Base-by-base conservation (phyloP, 2,113 vertebrate genomes). In the Accipiter cooperii region DNA sequence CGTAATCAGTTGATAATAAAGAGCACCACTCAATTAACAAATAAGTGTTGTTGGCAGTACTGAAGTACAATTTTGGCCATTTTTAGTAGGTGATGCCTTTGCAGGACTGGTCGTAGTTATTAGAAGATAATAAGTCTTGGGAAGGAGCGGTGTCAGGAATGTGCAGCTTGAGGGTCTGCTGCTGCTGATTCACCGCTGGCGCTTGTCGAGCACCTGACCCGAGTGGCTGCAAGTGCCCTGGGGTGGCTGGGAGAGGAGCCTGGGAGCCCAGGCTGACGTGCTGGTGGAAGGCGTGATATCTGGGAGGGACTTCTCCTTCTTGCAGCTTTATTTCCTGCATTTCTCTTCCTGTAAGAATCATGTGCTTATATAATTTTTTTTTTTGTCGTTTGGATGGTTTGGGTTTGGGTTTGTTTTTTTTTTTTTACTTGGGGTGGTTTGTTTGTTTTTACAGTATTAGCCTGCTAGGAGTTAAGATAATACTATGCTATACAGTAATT, bases 351-450 rank as follows among this genome's bases (percentile, higher is more conserved):
- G 4, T 3, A 3, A 42, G 34, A 19, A 31, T 38, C 38, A 5
- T 4, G 16, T 36, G 33, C 16, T 64, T 55, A 1, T 2, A 1
- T 0, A 13, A 4, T 14, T 24, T 21, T 0, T 38, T 38, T 18
- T 13, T 28, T 49, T 24, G 10, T 11, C 24, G 38, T 6, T 79
- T 47, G 34, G 13, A 36, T 66, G 55, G 11, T 2, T 29, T 60
- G 34, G 9, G 34, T 38, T 17, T 46, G 1, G 6, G 11, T 36
- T n/a, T 17, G 22, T 38, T 18, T 52, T 2, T 49, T 19, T 15
- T 7, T n/a, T 14, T 52, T 52, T 10, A 28, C 14, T 52, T 52
- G 15, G 51, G 51, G 51, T 26, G 1, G 6, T 2, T 2, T 10
- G 38, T 11, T 65, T 47, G 54, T 55, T 12, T 69, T 77, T 80